A percentile compares a stretch with the other conserved stretches of the same genome.
Evolutionary conservation across 2,113 vertebrate genomes (phyloP).

Genomic region (Bufo bufo): DNA sequence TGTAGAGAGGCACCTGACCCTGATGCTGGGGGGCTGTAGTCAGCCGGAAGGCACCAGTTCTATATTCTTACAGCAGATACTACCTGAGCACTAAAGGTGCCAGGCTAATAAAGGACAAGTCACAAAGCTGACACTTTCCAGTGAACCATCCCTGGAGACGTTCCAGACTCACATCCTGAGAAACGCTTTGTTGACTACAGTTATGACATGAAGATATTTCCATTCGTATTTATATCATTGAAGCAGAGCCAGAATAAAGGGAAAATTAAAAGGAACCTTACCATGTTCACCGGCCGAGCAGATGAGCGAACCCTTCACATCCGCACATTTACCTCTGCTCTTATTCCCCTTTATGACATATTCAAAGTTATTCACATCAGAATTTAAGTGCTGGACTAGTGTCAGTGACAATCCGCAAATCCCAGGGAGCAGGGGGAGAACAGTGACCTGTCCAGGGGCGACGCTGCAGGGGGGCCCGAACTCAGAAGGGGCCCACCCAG

Average conservation of each 20-base stretch:
- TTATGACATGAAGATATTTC: conserved; percentile 18
- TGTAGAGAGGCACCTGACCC: too few relatives aligned
- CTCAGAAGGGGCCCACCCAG: too few relatives aligned
- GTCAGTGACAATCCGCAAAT: too few relatives aligned
- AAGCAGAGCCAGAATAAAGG: background rate
- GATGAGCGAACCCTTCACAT: background rate
- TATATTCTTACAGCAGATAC: too few relatives aligned
- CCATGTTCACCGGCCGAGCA: background rate
- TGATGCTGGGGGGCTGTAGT: too few relatives aligned
- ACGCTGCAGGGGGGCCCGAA: too few relatives aligned
- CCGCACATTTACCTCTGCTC: background rate
- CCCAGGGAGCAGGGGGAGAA: too few relatives aligned
- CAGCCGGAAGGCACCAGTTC: too few relatives aligned
- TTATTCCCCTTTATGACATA: background rate
- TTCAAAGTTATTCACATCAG: background rate
- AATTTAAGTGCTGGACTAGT: too few relatives aligned
- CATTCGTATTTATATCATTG: conserved; percentile 11
- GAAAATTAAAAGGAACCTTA: background rate
- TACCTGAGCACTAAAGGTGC: too few relatives aligned
- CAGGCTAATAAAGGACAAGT: background rate
- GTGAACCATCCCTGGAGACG: background rate
- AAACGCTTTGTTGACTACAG: background rate
- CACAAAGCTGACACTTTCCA: background rate
- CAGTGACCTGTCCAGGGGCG: too few relatives aligned
- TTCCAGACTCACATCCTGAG: background rate